These are phyloP conservation scores for Stomatorhinus walkeri DNA, from an alignment of 2,797 vertebrate genomes.

Conservation along the genomic window DNA sequence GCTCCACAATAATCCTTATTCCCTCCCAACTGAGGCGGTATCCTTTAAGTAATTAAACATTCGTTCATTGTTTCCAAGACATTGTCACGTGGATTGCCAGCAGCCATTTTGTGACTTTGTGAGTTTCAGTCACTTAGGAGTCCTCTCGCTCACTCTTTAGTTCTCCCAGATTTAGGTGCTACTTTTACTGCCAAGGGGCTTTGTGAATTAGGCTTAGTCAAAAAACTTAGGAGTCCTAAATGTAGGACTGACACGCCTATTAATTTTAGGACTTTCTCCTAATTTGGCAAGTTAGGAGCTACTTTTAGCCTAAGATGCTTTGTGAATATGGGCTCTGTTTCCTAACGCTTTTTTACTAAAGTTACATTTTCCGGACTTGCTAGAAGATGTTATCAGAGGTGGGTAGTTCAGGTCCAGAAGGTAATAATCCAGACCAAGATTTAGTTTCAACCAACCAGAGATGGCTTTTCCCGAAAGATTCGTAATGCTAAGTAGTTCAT, in stretches of 20 bases:
- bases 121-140: not conserved
- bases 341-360: not conserved
- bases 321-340: not conserved
- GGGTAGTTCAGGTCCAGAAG: not conserved
- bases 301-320: no score
- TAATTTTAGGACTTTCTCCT: no score
- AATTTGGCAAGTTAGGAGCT: no score
- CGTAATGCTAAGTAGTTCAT: not conserved
- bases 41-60: no score
- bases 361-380: not conserved
- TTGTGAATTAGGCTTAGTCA: not conserved
- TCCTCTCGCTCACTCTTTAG: not conserved
- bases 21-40: no score
- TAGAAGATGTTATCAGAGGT: not conserved
- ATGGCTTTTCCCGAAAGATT: not conserved
- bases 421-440: not conserved
- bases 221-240: no score
- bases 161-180: not conserved
- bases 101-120: not conserved
- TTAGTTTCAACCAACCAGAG: not conserved
- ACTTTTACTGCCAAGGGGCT: not conserved
- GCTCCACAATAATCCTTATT: not conserved
- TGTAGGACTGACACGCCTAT: no score
- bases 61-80: no score
- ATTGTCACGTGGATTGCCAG: not conserved